Conservation (phyloP, 2,113 vertebrate genomes). For the Nothoprocta perdicaria region DNA sequence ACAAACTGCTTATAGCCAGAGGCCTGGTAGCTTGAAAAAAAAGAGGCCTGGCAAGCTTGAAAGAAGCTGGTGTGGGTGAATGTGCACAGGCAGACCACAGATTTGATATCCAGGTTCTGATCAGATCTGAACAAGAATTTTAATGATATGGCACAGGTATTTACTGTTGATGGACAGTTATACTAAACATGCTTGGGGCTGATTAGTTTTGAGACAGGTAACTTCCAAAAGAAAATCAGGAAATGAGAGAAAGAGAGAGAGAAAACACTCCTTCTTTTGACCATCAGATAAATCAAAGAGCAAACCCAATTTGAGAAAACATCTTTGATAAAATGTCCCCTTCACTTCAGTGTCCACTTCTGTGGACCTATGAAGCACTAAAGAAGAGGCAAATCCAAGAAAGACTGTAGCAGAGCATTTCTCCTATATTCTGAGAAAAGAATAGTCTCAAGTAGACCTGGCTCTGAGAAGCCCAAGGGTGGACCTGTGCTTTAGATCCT, state of each 20-base stretch:
- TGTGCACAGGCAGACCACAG: constrained; percentile 24
- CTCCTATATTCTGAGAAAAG: background rate
- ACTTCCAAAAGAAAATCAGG: constrained; percentile 45
- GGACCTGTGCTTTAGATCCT: background rate
- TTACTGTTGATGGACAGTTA: constrained; percentile 38
- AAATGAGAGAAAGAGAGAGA: background rate
- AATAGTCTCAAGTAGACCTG: background rate
- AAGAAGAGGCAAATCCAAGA: background rate
- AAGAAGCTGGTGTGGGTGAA: constrained; percentile 24
- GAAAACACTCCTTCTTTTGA: constrained; percentile 14
- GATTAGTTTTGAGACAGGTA: constrained; percentile 16
- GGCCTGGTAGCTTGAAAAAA: constrained; percentile 38
- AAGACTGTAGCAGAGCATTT: background rate
- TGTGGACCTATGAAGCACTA: background rate
- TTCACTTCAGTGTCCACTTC: background rate
- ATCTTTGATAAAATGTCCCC: constrained; percentile 1
- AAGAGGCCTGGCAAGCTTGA: constrained; percentile 49
- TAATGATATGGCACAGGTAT: constrained; percentile 53
- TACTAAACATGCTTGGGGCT: constrained; percentile 46
- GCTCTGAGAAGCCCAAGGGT: background rate
- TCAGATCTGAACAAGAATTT: constrained; percentile 56
- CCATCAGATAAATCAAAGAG: constrained; percentile 8
- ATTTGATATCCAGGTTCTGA: constrained; percentile 51
- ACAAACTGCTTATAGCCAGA: constrained; percentile 31
- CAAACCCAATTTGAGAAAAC: constrained; percentile 19